phyloP scores from a whole-genome alignment of 2,113 vertebrate species.

The Indri indri region DNA sequence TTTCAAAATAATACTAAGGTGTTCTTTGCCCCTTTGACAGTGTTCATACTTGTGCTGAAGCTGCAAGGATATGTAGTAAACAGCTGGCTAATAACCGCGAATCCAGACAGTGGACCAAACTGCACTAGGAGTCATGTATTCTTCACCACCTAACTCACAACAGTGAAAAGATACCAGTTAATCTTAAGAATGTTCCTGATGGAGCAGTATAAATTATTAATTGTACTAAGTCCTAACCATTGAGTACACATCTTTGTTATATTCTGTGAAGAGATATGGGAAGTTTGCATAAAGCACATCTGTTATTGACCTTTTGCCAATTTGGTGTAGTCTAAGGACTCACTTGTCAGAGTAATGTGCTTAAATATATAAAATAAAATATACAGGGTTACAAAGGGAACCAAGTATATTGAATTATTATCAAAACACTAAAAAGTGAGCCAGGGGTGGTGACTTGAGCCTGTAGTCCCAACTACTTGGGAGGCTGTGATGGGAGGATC shows the following conservation, averaged over 20 bases:
- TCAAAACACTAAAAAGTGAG: not conserved
- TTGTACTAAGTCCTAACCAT: not conserved
- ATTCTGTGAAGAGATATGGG: not conserved
- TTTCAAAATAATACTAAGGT: not conserved
- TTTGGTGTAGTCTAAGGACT: not conserved
- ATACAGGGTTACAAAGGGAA: not conserved
- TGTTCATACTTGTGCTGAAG: not conserved
- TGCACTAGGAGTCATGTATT: accelerated
- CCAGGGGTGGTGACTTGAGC: no score
- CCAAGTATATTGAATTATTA: not conserved
- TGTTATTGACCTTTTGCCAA: not conserved
- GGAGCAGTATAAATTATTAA: not conserved
- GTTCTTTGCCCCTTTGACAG: not conserved
- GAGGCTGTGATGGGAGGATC: no score
- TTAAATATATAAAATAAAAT: not conserved
- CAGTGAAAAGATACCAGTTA: not conserved
- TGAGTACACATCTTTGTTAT: not conserved
- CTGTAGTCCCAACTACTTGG: no score
- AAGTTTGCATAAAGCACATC: not conserved
- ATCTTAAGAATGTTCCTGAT: not conserved
- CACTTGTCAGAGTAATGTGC: not conserved
- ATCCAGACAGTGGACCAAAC: no score
- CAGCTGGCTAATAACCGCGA: not conserved
- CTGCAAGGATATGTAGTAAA: not conserved
- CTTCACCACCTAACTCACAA: not conserved